Base-by-base conservation (phyloP, 2,888 invertebrate genomes). In the Podotricha telesiphe region DNA sequence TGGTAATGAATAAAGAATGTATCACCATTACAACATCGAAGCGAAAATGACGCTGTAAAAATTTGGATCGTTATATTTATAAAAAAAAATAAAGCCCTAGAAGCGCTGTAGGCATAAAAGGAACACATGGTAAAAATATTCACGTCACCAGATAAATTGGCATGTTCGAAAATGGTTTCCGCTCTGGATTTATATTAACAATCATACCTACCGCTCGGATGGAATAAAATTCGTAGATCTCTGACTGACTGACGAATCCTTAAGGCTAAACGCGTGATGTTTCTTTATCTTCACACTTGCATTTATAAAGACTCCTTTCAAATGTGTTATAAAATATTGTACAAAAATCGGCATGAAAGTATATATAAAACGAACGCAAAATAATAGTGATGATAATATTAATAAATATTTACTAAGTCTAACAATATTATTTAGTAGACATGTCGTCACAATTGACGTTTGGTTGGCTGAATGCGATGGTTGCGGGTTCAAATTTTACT, bases 61-160 rank as follows among this genome's bases (percentile, higher is more conserved):
- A 65, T n/a, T 45, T 15, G 6, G 20, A 17, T 19, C 22, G 19
- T 40, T 59, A 58, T 58, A 56, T 69, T 64, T 58, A 65, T 68
- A 45, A 61, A 19, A 61, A 28, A 50, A 53, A 37, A 68, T 48
- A 62, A 47, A 71, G 63, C 66, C 67, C 71, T 64, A 64, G 56
- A 67, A 69, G 22, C 59, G 65, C 70, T 71, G 45, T 67, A 71
- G 67, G 65, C 64, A 47, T 69, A 62, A 53, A 68, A 66, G 59
- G 13, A 67, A 68, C 68, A 28, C n/a, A 55, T 48, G 58, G 62
- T 63, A 68, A 63, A 72, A 66, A 63, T 65, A 63, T 71, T 69
- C 64, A 61, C 63, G 62, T 72, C 74, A 72, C 63, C 70, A 61
- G 74, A 74, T 76, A 74, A 76, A 76, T 76, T 73, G 74, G 72